Base-by-base conservation (phyloP, 2,888 invertebrate genomes). In the Plagodis dolabraria region DNA sequence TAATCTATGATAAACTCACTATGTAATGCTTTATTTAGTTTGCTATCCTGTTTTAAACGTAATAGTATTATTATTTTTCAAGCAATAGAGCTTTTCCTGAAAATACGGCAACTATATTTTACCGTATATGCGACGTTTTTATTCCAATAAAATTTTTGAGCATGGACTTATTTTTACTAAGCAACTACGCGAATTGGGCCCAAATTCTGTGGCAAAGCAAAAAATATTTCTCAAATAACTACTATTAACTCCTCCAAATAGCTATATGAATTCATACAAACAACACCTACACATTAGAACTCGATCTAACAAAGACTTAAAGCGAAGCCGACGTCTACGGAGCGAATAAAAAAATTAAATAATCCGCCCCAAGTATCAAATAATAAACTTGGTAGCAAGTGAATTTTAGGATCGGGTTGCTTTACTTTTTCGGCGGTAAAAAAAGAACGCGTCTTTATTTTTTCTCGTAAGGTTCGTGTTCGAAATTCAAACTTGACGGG, bases 371-470 rank as follows among this genome's bases (percentile, higher is more conserved):
- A 73, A 89, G 91, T 91, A 92, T 91, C 92, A 88, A 90, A 92
- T 92, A 91, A 92, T 92, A 91, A 91, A 92, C 83, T 92, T 90
- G 87, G 92, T 91, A 91, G 92, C 92, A 92, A 92, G 92, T 92
- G 90, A 89, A 91, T 92, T 90, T 90, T 66, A 80, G 80, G 87
- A 90, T 92, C 91, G 88, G 89, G 87, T 92, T 92, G 86, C 91
- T 67, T 67, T 69, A 59, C 65, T 57, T 67, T 64, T 62, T 63
- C 68, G 74, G 74, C 77, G 76, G 75, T 82, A 80, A 86, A 87
- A 40, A 86, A 87, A 84, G 74, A 68, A 72, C 71, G 67, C 47
- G 36, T 36, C 53, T 42, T 51, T 53, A 40, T 53, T 54, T 55
- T 59, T 54, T 53, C 51, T 51, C 48, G 34, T 38, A 12, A 53